phyloP scores from a whole-genome alignment of 2,113 vertebrate species.

The Alexandromys fortis region DNA sequence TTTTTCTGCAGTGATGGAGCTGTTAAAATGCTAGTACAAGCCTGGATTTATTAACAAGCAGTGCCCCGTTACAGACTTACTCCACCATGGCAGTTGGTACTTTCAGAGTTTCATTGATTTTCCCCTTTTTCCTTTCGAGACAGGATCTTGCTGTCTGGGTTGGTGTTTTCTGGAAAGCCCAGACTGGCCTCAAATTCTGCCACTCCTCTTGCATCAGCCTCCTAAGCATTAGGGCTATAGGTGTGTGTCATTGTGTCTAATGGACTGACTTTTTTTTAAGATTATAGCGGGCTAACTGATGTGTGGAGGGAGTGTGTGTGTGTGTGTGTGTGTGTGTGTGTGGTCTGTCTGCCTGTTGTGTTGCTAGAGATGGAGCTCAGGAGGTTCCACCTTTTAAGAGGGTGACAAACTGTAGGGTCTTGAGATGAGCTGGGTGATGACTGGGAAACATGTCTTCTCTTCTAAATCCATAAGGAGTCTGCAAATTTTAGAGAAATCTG shows the following conservation, averaged over 20 bases:
- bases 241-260: background rate
- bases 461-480: background rate
- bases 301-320: background rate
- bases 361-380: background rate
- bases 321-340: too few relatives aligned
- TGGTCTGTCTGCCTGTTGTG: background rate
- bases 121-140: background rate
- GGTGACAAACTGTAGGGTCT: background rate
- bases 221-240: background rate
- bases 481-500: slow-evolving; percentile 6
- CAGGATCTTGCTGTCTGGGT: background rate
- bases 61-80: background rate
- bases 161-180: background rate
- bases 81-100: background rate
- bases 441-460: background rate
- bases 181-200: background rate
- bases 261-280: background rate
- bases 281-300: background rate
- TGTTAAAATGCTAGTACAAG: background rate
- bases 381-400: background rate
- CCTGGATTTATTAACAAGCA: background rate
- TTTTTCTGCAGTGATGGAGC: background rate
- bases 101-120: slow-evolving; percentile 36
- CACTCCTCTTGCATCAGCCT: background rate
- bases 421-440: background rate